Evolutionary conservation across 2,797 vertebrate genomes (phyloP).

Genomic region (Aplochiton taeniatus): DNA sequence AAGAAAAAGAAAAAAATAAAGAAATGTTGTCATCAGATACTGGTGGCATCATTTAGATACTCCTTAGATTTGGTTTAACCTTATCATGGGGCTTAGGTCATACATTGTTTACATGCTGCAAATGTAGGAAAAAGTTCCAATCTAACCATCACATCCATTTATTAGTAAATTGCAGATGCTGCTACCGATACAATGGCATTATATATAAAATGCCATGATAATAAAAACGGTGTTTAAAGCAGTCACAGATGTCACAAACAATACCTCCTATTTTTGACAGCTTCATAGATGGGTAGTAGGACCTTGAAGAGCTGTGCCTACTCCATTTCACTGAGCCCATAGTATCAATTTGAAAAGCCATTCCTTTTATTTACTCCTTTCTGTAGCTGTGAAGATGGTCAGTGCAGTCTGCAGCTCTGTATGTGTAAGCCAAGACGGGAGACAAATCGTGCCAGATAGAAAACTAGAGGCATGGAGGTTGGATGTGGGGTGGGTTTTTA

Average conservation of each 20-base stretch:
- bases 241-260: not conserved
- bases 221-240: too few species aligned
- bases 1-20: slow-evolving; percentile 13
- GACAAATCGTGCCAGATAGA: slow-evolving; percentile 39
- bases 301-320: slow-evolving; percentile 27
- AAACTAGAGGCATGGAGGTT: too few species aligned
- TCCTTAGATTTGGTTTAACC: too few species aligned
- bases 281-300: slow-evolving; percentile 32
- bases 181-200: too few species aligned
- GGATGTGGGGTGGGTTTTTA: slow-evolving; percentile 17
- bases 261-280: slow-evolving; percentile 30
- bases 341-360: slow-evolving; percentile 43
- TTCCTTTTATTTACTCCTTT: slow-evolving; percentile 42
- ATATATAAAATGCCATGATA: too few species aligned
- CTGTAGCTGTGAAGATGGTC: slow-evolving; percentile 39
- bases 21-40: not conserved
- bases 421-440: slow-evolving; percentile 17
- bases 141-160: too few species aligned
- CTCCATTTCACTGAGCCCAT: slow-evolving; percentile 46
- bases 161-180: too few species aligned
- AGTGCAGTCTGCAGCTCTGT: slow-evolving; percentile 34
- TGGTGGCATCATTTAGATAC: too few species aligned
- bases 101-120: too few species aligned
- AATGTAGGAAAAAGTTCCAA: too few species aligned
- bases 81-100: too few species aligned